phyloP scores from a whole-genome alignment of 2,113 vertebrate species.

The Ardeotis arabs region DNA sequence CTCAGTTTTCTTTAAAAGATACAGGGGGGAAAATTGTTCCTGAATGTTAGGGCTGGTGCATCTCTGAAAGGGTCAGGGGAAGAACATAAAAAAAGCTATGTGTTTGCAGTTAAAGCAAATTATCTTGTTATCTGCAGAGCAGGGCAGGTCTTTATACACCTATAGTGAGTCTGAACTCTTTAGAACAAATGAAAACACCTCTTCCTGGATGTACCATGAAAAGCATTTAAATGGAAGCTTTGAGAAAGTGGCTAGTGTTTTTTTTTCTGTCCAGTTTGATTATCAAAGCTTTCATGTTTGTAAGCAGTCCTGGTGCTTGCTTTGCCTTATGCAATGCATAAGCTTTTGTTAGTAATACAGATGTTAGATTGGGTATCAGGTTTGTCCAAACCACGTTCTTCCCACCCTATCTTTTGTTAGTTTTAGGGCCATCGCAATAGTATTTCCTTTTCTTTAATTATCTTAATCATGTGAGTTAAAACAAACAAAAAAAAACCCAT shows the following conservation, averaged over 20 bases:
- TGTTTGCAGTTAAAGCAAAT: conserved; percentile 3
- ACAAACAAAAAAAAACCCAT: background rate
- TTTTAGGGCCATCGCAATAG: background rate
- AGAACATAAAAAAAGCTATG: background rate
- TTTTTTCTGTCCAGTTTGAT: background rate
- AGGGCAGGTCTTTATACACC: background rate
- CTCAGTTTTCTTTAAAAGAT: conserved; percentile 9
- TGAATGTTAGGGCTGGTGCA: background rate
- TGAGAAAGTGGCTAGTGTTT: background rate
- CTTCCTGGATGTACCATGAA: background rate
- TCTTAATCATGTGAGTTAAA: background rate
- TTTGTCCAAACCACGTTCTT: background rate
- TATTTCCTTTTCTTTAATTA: background rate
- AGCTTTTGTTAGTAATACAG: background rate
- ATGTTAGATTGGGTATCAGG: background rate
- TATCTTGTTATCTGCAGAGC: background rate
- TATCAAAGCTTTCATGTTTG: background rate
- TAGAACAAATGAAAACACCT: background rate
- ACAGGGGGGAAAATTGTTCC: background rate
- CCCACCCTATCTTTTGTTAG: background rate
- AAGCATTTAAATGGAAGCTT: background rate
- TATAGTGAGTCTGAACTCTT: background rate
- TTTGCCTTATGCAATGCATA: background rate
- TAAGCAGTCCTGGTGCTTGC: background rate
- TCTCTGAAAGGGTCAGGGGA: background rate